Conservation (phyloP, 2,113 vertebrate species). For the Corythaixoides concolor region DNA sequence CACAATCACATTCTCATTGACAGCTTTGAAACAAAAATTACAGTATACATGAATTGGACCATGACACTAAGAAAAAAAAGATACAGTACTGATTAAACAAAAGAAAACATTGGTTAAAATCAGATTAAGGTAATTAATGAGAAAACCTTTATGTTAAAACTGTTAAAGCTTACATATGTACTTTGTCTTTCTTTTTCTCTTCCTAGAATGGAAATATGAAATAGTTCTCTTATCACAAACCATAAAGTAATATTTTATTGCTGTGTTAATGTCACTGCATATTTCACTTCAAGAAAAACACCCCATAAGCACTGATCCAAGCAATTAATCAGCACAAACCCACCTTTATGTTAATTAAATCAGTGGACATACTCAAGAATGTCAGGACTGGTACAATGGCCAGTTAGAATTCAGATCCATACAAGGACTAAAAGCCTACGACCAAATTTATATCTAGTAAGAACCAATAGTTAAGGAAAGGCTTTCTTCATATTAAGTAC, state of each 20-base stretch:
- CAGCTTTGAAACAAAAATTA: conserved; percentile 26
- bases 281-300: neutral
- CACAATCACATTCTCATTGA: neutral
- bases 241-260: neutral
- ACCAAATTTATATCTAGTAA: neutral
- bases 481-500: neutral
- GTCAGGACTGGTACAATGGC: neutral
- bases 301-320: neutral
- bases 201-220: neutral
- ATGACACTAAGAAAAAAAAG: neutral
- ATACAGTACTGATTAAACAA: neutral
- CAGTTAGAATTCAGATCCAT: neutral
- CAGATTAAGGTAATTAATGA: neutral
- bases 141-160: neutral
- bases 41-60: neutral
- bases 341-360: neutral
- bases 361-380: neutral
- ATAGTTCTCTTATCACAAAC: neutral
- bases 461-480: neutral
- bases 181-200: neutral
- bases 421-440: neutral
- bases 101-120: neutral
- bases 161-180: neutral
- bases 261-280: neutral
- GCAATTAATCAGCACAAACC: neutral